Evolutionary conservation across 2,888 invertebrate genomes (phyloP).

Genomic region (Dolomedes plantarius): DNA sequence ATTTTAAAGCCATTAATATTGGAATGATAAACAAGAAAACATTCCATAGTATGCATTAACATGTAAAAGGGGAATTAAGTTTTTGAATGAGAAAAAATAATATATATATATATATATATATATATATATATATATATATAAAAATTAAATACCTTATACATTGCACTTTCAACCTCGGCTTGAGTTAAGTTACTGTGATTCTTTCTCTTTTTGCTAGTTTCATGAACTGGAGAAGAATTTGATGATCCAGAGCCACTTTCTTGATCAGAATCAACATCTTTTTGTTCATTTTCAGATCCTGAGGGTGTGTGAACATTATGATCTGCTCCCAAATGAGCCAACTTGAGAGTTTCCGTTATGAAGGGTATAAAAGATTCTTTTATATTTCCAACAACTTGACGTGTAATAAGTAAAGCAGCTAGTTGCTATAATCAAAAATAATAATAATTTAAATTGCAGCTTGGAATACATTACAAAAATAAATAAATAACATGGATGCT

Average conservation of each 20-base stretch:
- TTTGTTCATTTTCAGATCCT: slow-evolving; percentile 34
- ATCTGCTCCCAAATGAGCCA: slow-evolving; percentile 62
- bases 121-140: too few species aligned
- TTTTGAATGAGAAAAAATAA: too few species aligned
- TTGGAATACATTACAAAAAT: too few species aligned
- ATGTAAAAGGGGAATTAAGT: too few species aligned
- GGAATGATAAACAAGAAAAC: too few species aligned
- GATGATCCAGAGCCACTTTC: slow-evolving; percentile 38
- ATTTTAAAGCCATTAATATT: too few species aligned
- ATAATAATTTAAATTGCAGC: too few species aligned
- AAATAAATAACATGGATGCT: too few species aligned
- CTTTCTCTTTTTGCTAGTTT: slow-evolving; percentile 27
- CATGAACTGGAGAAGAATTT: slow-evolving; percentile 36
- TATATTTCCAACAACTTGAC: slow-evolving; percentile 97
- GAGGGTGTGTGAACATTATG: slow-evolving; percentile 27
- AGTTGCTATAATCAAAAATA: slow-evolving; percentile 85
- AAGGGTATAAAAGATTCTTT: slow-evolving; percentile 96
- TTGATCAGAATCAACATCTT: slow-evolving; percentile 43
- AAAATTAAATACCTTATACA: slow-evolving; percentile 83
- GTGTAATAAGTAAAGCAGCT: slow-evolving; percentile 93
- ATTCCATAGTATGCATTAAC: too few species aligned
- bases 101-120: too few species aligned
- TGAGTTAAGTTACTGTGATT: slow-evolving; percentile 78
- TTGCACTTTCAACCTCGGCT: slow-evolving; percentile 90
- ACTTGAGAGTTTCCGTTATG: slow-evolving; percentile 79